These are phyloP conservation scores for Panthera uncia DNA, from an alignment of 2,113 vertebrate species.

Conservation along the genomic window DNA sequence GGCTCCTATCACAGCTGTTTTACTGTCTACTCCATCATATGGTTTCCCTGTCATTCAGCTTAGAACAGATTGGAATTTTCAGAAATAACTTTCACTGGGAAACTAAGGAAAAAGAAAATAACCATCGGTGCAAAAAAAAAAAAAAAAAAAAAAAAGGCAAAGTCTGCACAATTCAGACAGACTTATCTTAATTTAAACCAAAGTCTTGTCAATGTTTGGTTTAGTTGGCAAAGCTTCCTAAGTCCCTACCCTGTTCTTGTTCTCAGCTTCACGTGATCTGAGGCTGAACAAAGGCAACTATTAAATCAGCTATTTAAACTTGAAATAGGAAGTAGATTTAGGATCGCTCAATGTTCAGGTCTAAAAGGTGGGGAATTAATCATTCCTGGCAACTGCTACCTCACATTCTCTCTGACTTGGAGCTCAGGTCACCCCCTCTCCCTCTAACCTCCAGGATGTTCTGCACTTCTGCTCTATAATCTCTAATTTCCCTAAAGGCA, in stretches of 20 bases:
- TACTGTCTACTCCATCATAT: not conserved
- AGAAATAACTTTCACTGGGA: not conserved
- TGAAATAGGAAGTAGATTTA: not conserved
- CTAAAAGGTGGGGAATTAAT: not conserved
- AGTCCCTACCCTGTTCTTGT: not conserved
- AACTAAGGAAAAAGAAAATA: not conserved
- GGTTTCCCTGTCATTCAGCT: not conserved
- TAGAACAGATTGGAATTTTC: not conserved
- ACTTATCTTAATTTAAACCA: not conserved
- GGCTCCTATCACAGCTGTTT: not conserved
- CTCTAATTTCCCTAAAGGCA: not conserved
- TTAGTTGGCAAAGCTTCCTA: not conserved
- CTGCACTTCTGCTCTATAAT: not conserved
- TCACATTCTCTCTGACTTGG: not conserved
- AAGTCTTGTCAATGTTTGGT: not conserved
- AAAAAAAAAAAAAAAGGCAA: not conserved
- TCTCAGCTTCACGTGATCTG: not conserved
- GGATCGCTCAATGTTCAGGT: not conserved
- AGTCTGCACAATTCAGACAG: not conserved
- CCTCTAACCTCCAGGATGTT: not conserved
- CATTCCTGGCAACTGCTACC: not conserved
- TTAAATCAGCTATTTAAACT: not conserved
- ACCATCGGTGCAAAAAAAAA: too few relatives aligned
- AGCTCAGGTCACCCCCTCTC: not conserved
- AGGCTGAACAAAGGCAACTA: not conserved